Percentiles rank a stretch among this genome's conserved stretches.
These are phyloP conservation scores for Dyspetes luteomarginatus DNA, from an alignment of 2,888 invertebrate genomes.

Conservation along the genomic window DNA sequence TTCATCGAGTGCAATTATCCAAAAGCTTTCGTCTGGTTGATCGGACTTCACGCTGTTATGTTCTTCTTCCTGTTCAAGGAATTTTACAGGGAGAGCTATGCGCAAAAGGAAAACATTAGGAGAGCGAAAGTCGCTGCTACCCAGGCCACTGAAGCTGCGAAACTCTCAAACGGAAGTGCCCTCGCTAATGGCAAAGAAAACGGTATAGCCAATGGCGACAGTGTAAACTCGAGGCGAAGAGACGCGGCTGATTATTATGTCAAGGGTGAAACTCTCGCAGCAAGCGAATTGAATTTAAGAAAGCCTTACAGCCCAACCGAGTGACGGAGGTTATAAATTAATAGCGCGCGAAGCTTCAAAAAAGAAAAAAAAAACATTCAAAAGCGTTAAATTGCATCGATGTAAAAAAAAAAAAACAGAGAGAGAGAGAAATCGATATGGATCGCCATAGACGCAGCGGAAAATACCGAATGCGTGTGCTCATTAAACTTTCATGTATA, in stretches of 20 bases:
- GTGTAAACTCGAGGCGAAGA: slow-evolving; percentile 73
- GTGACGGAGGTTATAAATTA: slow-evolving; percentile 68
- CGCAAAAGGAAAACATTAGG: slow-evolving; percentile 69
- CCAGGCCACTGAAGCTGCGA: slow-evolving; percentile 64
- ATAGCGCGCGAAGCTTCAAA: slow-evolving; percentile 30
- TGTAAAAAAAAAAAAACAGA: slow-evolving; percentile 5
- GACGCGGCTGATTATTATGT: slow-evolving; percentile 85
- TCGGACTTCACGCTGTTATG: slow-evolving; percentile 97
- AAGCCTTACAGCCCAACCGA: slow-evolving; percentile 78
- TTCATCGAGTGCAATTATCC: slow-evolving; percentile 97
- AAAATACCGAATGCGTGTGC: slow-evolving; percentile 2
- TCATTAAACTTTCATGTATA: slow-evolving; percentile 5
- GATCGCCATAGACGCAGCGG: slow-evolving; percentile 9
- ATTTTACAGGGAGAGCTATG: slow-evolving; percentile 94
- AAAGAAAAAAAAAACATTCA: slow-evolving; percentile 39
- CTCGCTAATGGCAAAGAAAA: slow-evolving; percentile 75
- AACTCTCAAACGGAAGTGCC: slow-evolving; percentile 66
- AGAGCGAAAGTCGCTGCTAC: slow-evolving; percentile 76
- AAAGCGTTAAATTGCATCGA: slow-evolving; percentile 17
- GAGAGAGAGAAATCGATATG: slow-evolving; percentile 1
- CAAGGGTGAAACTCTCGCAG: slow-evolving; percentile 83
- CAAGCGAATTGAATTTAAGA: slow-evolving; percentile 79
- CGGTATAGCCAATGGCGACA: slow-evolving; percentile 76
- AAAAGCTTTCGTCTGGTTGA: slow-evolving; percentile 97
- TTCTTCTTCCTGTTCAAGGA: slow-evolving; percentile 98